Base-by-base conservation (phyloP, 2,797 vertebrate genomes). In the Coranthus polyacanthus region DNA sequence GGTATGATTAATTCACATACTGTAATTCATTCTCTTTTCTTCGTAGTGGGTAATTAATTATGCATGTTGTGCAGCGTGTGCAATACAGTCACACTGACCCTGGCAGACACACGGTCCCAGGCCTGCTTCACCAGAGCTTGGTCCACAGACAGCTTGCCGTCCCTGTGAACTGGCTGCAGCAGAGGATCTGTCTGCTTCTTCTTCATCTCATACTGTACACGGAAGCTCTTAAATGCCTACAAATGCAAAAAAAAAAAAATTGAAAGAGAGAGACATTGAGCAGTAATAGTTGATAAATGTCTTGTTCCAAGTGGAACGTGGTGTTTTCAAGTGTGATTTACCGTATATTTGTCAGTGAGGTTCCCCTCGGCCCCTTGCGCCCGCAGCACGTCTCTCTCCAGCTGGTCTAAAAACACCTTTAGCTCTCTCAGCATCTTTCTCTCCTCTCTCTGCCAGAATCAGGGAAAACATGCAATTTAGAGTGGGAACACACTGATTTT, bases 101-200 rank as follows among this genome's bases (percentile, higher is more conserved):
- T 94, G 68, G 95, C 93, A 72, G 96, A 94, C 75, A 97, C 92
- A 57, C 95, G 95, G 9, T 99, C 98, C 97, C 97, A 99, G 2
- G 95, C 93, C 85, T 99, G 98, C 68, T 98, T 98, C 71, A 99
- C 94, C 75, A 98, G 83, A 0, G 97, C 96, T 89, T 99, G 98
- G 79, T 99, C 97, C 81, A 97, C 96, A 0, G 97, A 96, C 56
- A 99, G 90, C 84, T 99, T 99, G 1, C 96, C 96, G 1, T 98
- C 96, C 85, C 94, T 95, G 45, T 96, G 88, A 56, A 96, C 34
- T 0, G 98, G 97, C 78, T 96, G 95, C 6, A 97, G 88, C 75
- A 94, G 89, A 3, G 93, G 84, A 75, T 98, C 97, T 1, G 96
- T 90, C 77, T 97, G 96, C 75, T 98, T 98, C 81, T 92, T 96